Conservation (phyloP, 2,113 vertebrate genomes). For the Scomber scombrus region DNA sequence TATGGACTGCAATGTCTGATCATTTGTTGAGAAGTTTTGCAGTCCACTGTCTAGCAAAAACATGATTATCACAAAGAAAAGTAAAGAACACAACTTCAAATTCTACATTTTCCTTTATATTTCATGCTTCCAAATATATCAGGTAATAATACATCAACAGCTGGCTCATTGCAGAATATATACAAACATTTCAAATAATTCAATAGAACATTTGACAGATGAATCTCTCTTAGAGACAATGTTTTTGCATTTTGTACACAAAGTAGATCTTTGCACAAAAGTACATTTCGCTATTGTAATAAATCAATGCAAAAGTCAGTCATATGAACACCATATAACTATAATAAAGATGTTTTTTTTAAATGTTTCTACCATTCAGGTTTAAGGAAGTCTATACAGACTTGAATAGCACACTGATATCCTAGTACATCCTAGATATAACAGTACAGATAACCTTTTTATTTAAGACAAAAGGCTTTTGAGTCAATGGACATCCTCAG, state of each 20-base stretch:
- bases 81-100: neutral
- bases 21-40: neutral
- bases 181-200: conserved; percentile 83
- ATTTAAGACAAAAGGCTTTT: conserved; percentile 59
- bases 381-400: conserved; percentile 80
- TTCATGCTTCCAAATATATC: conserved; percentile 73
- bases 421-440: no score
- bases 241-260: conserved; percentile 83
- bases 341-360: conserved; percentile 35
- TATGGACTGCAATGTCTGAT: neutral
- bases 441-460: conserved; percentile 68
- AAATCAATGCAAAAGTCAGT: conserved; percentile 81
- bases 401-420: conserved; percentile 74
- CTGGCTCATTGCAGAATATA: conserved; percentile 63
- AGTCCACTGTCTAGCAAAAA: neutral
- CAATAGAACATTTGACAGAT: conserved; percentile 88
- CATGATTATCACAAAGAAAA: conserved; percentile 4
- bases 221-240: conserved; percentile 88
- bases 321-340: conserved; percentile 84
- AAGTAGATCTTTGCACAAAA: conserved; percentile 85
- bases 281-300: conserved; percentile 80
- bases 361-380: conserved; percentile 55
- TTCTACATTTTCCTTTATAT: conserved; percentile 59
- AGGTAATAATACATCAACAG: conserved; percentile 70
- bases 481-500: conserved; percentile 62